Evolutionary conservation across 23 tunicate genomes (phyloP).

Genomic region (Halocynthia aurantium): DNA sequence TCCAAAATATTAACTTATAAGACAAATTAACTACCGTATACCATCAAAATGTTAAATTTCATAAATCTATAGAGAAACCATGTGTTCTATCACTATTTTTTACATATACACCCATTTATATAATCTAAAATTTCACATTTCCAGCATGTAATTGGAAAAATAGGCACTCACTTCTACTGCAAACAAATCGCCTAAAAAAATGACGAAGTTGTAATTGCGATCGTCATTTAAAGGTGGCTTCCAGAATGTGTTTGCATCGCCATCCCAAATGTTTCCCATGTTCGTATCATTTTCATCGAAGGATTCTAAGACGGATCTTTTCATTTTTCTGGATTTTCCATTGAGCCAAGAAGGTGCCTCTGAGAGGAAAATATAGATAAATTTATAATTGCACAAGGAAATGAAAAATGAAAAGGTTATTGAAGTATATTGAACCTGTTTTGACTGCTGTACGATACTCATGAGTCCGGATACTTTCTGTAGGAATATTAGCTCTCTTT

Average conservation of each 20-base stretch:
- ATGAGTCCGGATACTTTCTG: constrained; percentile 11
- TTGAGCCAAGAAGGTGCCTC: constrained; percentile 1
- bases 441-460: constrained; percentile 21
- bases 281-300: neutral
- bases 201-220: constrained; percentile 17
- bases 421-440: constrained; percentile 6
- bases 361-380: neutral
- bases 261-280: constrained; percentile 43
- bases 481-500: constrained; percentile 12
- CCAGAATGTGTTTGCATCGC: constrained; percentile 34
- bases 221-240: constrained; percentile 9
- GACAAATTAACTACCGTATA: neutral
- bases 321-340: neutral
- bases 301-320: neutral
- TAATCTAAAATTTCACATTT: no score
- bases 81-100: no score
- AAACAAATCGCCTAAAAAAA: constrained; percentile 41
- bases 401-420: no score
- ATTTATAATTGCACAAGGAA: no score
- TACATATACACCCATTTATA: no score
- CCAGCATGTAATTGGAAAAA: no score
- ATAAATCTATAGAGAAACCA: no score
- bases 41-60: no score
- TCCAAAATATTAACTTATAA: neutral
- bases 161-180: constrained; percentile 36